Base-by-base conservation (phyloP, 2,797 vertebrate species). In the Cercopithecus mitis region DNA sequence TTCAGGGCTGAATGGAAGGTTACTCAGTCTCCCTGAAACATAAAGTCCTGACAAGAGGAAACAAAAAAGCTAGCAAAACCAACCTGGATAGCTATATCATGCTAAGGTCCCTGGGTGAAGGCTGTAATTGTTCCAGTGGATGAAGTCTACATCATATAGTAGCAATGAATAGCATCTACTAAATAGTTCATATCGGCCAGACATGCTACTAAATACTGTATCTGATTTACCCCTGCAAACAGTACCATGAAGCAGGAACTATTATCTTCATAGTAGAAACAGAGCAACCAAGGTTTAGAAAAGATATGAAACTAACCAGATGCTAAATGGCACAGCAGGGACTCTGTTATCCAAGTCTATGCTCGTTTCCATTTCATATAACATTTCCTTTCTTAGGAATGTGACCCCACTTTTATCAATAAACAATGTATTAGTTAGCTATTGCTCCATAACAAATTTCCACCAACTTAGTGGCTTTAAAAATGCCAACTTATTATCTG, bases 1-100 rank as follows among this genome's bases (percentile, higher is more conserved):
- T 96, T 90, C 84, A 52, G 88, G 79, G 75, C 88, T 58, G 73
- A 86, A 89, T 47, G 64, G 92, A 93, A 96, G 88, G 84, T 88
- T 92, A 92, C 45, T 89, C 36, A 7, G 24, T 95, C 94, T 88
- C 91, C 47, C 83, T 45, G 67, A 89, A 96, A 88, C 94, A 84
- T 58, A 58, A 88, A 72, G 9, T 52, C 52, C 17, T 57, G 70
- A 89, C 61, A 83, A 20, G n/a, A 61, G 72, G 84, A 39, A 91
- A 82, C 45, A 41, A 24, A 88, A 91, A 58, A 58, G 12, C 9
- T 10, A 33, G 87, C 20, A 81, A 88, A 83, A 45, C 7, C 64
- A 93, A 33, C 33, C 39, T 43, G 41, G 36, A 27, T 39, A 24
- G 33, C 39, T 25, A 0, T 0, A 22, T 11, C 22, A 14, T 15